These are phyloP conservation scores for Teleogryllus oceanicus DNA, from an alignment of 2,888 invertebrate species.

Conservation along the genomic window DNA sequence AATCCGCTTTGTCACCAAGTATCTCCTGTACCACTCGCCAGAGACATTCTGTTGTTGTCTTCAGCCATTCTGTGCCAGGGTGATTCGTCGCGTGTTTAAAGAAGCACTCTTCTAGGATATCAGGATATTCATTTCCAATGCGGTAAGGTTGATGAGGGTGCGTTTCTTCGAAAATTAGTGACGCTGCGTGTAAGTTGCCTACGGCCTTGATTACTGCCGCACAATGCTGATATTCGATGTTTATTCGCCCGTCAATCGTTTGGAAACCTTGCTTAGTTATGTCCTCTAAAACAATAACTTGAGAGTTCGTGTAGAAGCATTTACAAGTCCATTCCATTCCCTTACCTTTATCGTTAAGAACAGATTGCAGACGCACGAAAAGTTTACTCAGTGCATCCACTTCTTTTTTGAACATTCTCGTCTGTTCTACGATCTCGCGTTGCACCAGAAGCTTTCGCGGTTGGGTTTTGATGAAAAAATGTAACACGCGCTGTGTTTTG, in stretches of 20 bases:
- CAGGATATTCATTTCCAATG: neutral
- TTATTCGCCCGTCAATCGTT: neutral
- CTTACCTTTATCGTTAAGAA: neutral
- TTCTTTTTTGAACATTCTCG: neutral
- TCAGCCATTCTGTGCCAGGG: neutral
- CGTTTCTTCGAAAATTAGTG: neutral
- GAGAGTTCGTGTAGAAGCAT: neutral
- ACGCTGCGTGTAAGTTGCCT: neutral
- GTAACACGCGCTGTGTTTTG: neutral
- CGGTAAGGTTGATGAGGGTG: neutral
- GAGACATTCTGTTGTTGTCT: neutral
- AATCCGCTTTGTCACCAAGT: neutral
- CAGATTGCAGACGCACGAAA: neutral
- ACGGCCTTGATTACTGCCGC: neutral
- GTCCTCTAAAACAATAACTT: slow-evolving; percentile 18
- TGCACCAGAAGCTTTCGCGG: neutral
- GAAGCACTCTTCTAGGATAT: neutral
- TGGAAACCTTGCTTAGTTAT: neutral
- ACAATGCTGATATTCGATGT: slow-evolving; percentile 1
- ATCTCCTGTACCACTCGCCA: neutral
- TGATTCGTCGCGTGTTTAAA: neutral
- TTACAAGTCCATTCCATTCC: slow-evolving; percentile 18
- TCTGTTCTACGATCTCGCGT: neutral
- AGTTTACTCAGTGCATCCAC: neutral
- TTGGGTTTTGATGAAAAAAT: neutral